Conservation (phyloP, 2,113 vertebrate species). For the Poicephalus gulielmi region DNA sequence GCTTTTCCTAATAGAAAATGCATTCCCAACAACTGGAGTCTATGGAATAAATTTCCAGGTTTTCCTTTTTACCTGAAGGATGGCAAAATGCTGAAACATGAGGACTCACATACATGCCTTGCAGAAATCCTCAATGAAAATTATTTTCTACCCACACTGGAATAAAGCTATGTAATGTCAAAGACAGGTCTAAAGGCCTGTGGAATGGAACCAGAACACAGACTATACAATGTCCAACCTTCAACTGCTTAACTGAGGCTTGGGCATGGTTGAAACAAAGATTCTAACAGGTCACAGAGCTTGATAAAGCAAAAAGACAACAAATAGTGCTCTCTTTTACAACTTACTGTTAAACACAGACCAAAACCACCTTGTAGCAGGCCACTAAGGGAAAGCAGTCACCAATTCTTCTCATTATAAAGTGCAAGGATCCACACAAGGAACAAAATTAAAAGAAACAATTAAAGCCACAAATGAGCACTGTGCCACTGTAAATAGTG, state of each 20-base stretch:
- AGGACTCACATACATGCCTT: accelerated
- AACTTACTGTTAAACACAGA: not conserved
- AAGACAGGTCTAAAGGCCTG: not conserved
- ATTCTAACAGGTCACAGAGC: not conserved
- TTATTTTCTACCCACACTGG: not conserved
- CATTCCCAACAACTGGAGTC: not conserved
- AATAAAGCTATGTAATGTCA: not conserved
- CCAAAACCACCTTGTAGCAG: not conserved
- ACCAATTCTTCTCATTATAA: not conserved
- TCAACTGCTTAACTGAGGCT: not conserved
- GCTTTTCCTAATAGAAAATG: not conserved
- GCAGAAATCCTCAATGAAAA: not conserved
- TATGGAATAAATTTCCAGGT: not conserved
- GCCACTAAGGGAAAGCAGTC: not conserved
- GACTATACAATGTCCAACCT: not conserved
- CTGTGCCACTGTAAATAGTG: not conserved
- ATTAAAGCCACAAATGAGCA: not conserved
- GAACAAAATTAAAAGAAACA: not conserved
- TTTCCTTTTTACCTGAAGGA: not conserved
- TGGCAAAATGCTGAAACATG: not conserved
- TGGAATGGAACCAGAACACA: not conserved
- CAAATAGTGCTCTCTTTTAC: not conserved
- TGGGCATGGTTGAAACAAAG: not conserved
- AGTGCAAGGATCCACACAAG: not conserved
- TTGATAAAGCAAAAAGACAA: not conserved